Evolutionary conservation across 2,113 vertebrate genomes (phyloP).

Genomic region (Pseudorectes ferrugineus): DNA sequence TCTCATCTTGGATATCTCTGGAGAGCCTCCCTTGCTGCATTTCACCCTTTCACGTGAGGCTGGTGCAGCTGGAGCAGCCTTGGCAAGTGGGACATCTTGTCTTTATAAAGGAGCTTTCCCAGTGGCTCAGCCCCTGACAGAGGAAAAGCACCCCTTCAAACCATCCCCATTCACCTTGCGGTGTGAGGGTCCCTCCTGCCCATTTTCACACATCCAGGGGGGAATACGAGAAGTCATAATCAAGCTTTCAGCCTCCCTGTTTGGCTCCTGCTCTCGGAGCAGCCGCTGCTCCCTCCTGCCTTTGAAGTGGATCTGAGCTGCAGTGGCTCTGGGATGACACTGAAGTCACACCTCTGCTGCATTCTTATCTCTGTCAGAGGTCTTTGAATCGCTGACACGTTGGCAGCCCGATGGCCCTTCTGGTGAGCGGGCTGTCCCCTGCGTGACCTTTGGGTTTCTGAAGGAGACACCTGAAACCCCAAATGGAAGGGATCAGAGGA

Average conservation of each 20-base stretch:
- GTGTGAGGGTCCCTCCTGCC: neutral
- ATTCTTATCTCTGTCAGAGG: slow-evolving; percentile 68
- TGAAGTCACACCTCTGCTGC: slow-evolving; percentile 49
- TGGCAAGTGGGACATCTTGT: fast-evolving
- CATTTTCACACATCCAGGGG: neutral
- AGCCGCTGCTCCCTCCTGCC: neutral
- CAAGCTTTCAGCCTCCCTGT: neutral
- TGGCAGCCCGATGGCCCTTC: slow-evolving; percentile 44
- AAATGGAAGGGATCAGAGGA: slow-evolving; percentile 53
- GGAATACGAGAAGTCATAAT: slow-evolving; percentile 9
- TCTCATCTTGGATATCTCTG: neutral
- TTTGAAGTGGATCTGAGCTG: slow-evolving; percentile 69
- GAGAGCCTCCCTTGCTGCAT: neutral
- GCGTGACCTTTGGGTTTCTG: slow-evolving; percentile 66
- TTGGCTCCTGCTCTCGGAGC: neutral
- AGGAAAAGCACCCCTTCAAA: neutral
- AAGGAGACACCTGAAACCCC: slow-evolving; percentile 68
- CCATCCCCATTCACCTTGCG: neutral
- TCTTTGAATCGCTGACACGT: slow-evolving; percentile 65
- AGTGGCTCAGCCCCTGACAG: neutral
- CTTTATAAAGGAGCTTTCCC: neutral
- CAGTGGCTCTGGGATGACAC: slow-evolving; percentile 48
- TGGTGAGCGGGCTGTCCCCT: slow-evolving; percentile 51
- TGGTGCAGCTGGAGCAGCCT: neutral
- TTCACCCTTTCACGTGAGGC: fast-evolving